These are phyloP conservation scores for sheep (Ovis aries) DNA, from an alignment of 2,113 vertebrate species.

Conservation along the genomic window ARS-UI_Ramb_v3.0 NC_056072.1:1333001-1333500, in stretches of 20 bases:
- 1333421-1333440: neutral
- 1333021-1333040: too few relatives aligned
- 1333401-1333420: neutral
- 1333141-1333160: accelerated
- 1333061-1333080: neutral
- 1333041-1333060: neutral
- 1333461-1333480: neutral
- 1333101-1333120: too few relatives aligned
- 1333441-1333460: neutral
- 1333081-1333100: too few relatives aligned
- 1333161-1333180: too few relatives aligned
- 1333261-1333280: neutral
- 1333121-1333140: accelerated
- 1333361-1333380: neutral
- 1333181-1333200: too few relatives aligned
- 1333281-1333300: neutral
- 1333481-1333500: neutral
- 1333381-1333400: neutral
- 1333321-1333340: neutral
- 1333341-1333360: neutral
- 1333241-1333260: neutral
- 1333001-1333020: neutral
- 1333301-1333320: neutral
- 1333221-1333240: neutral
- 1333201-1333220: neutral